Base-by-base conservation (phyloP, 2,113 vertebrate genomes). In the Melanotaenia duboulayi region DNA sequence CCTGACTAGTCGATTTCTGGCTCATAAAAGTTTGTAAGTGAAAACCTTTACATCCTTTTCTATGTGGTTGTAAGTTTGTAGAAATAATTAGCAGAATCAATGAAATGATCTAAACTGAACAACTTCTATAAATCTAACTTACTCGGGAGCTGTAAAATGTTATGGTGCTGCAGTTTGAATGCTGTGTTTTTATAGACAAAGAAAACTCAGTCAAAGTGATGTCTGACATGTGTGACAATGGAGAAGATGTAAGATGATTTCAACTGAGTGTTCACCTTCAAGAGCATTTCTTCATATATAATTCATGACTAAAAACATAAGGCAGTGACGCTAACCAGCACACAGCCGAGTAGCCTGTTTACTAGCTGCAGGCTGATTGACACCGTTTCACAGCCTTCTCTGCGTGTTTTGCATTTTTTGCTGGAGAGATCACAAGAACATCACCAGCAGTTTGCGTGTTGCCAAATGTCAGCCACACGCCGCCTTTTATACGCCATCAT, bases 341-440 rank as follows among this genome's bases (percentile, higher is more conserved):
- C 61, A 25, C 52, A 50, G 70, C 55, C 42, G 35, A 78, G 67
- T 52, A 78, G 71, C 75, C 81, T 77, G 71, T 66, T 76, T 42
- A 61, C 64, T n/a, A 49, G 67, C 83, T 81, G 67, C 69, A 72
- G 73, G 81, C 81, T 84, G 73, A 70, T 59, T 10, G 20, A 65
- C 63, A 46, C 69, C 51, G 55, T 61, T 49, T 73, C 71, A 51
- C 67, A 40, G 63, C 44, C 50, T 71, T 24, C 16, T 57, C 56
- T 75, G 50, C 0, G 4, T 22, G 23, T 66, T 69, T 67, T 62
- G 74, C 58, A 76, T 78, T 61, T 65, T 76, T 67, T 74, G 73
- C 69, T 74, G 8, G 22, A 60, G 62, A 88, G 78, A 88, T 90
- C 83, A 82, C 65, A 84, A 69, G 78, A 70, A 78, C 57, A 73